Evolutionary conservation across 2,888 invertebrate genomes (phyloP).

Genomic region (Lochmaea capreae): DNA sequence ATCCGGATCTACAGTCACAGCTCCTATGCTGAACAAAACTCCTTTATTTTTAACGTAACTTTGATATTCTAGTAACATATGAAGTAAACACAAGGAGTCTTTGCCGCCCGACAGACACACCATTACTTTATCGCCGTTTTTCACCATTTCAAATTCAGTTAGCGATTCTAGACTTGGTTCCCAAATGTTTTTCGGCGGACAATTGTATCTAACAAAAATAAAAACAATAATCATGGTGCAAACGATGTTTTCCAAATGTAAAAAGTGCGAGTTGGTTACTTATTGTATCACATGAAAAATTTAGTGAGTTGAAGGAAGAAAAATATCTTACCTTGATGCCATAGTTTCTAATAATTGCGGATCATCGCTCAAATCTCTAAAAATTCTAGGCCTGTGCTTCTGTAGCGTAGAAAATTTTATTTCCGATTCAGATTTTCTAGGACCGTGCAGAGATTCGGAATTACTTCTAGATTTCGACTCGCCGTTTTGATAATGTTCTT

Average conservation of each 20-base stretch:
- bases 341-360: constrained; percentile 58
- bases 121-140: constrained; percentile 79
- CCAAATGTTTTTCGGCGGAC: constrained; percentile 84
- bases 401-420: constrained; percentile 59
- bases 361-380: constrained; percentile 56
- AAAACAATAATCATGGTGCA: background rate
- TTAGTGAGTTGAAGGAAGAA: background rate
- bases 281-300: background rate
- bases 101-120: constrained; percentile 88
- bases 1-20: constrained; percentile 82
- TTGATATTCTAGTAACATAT: constrained; percentile 87
- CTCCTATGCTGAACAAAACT: constrained; percentile 77
- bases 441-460: constrained; percentile 58
- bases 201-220: constrained; percentile 70
- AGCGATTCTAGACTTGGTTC: constrained; percentile 85
- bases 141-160: constrained; percentile 85
- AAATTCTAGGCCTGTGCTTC: constrained; percentile 55
- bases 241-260: background rate
- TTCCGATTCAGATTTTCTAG: constrained; percentile 57
- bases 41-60: constrained; percentile 81
- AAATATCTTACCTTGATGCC: constrained; percentile 60
- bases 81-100: constrained; percentile 85
- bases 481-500: constrained; percentile 64
- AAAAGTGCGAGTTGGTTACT: background rate
- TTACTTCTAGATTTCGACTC: constrained; percentile 59